These are phyloP conservation scores for Semotilus atromaculatus DNA, from an alignment of 2,797 vertebrate genomes.

Conservation along the genomic window DNA sequence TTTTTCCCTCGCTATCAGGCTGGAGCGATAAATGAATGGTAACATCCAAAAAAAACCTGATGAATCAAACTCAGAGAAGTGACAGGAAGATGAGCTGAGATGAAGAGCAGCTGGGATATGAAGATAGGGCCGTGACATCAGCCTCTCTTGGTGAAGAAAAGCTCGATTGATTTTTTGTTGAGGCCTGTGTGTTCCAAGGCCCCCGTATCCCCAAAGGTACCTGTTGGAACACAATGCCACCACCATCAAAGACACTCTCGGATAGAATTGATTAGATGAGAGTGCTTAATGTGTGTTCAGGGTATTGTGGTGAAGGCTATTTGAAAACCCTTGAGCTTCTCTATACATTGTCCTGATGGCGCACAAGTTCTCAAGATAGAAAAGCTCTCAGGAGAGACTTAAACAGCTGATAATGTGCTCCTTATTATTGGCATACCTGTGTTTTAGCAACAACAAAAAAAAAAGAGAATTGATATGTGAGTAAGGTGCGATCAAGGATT, in stretches of 20 bases:
- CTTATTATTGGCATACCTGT: conserved; percentile 17
- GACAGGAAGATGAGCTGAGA: conserved; percentile 69
- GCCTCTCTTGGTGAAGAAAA: conserved; percentile 35
- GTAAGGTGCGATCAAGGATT: conserved; percentile 27
- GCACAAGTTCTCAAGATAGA: conserved; percentile 20
- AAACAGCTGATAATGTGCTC: conserved; percentile 1
- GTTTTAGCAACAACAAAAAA: conserved; percentile 21
- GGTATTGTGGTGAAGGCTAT: conserved; percentile 35
- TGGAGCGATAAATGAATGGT: conserved; percentile 55
- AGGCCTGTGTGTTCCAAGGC: conserved; percentile 28
- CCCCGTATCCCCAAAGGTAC: conserved; percentile 19
- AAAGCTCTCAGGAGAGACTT: conserved; percentile 15
- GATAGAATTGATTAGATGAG: conserved; percentile 35
- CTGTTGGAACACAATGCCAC: conserved; percentile 16
- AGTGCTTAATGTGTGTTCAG: conserved; percentile 41
- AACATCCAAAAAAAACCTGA: conserved; percentile 61
- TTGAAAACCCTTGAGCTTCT: conserved; percentile 35
- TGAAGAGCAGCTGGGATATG: conserved; percentile 51
- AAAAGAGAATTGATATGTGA: conserved; percentile 16
- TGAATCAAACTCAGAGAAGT: conserved; percentile 71
- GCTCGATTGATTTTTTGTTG: conserved; percentile 39
- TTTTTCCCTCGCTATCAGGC: conserved; percentile 67
- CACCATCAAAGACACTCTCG: conserved; percentile 40
- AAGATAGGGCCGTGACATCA: conserved; percentile 65
- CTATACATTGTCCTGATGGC: neutral